A percentile compares a stretch with the other conserved stretches of the same genome.
Evolutionary conservation across 1,140 invertebrate species (phyloP).

Genomic region (Oryctes rhinoceros): DNA sequence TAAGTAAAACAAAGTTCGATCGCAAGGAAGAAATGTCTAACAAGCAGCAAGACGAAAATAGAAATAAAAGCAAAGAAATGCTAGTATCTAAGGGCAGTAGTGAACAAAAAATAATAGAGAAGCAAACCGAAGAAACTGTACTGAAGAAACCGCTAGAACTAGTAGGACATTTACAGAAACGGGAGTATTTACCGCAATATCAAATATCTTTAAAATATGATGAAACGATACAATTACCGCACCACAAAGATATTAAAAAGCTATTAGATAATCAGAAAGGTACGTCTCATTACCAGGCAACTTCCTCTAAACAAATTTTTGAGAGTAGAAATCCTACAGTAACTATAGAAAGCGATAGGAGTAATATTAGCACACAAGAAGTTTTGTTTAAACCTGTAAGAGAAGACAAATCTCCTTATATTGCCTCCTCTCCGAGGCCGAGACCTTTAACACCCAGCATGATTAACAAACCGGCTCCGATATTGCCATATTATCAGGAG

Average conservation of each 20-base stretch:
- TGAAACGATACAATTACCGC: conserved; percentile 44
- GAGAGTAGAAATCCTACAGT: conserved; percentile 48
- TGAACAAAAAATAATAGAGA: conserved; percentile 46
- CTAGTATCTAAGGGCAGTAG: neutral
- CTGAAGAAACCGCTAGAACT: conserved; percentile 53
- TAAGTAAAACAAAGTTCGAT: conserved; percentile 27
- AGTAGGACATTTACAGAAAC: conserved; percentile 66
- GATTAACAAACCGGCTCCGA: conserved; percentile 72
- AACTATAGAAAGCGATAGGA: conserved; percentile 48
- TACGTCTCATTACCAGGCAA: neutral
- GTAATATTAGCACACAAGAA: conserved; percentile 28
- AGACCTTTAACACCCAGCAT: conserved; percentile 69
- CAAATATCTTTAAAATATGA: conserved; percentile 49
- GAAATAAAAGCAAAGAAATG: neutral
- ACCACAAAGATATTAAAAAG: conserved; percentile 46
- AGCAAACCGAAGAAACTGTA: conserved; percentile 53
- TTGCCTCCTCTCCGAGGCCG: conserved; percentile 53
- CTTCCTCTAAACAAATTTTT: conserved; percentile 39
- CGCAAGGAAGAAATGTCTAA: conserved; percentile 39
- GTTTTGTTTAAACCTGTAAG: conserved; percentile 68
- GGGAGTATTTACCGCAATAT: conserved; percentile 60
- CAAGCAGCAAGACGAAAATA: neutral
- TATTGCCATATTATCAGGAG: conserved; percentile 73
- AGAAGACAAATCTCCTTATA: conserved; percentile 60
- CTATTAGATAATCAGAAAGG: conserved; percentile 31